Evolutionary conservation across 1,140 invertebrate species (phyloP), one percentile per base, ranked within the genome.

Genomic region (Drosophila bocqueti): DNA sequence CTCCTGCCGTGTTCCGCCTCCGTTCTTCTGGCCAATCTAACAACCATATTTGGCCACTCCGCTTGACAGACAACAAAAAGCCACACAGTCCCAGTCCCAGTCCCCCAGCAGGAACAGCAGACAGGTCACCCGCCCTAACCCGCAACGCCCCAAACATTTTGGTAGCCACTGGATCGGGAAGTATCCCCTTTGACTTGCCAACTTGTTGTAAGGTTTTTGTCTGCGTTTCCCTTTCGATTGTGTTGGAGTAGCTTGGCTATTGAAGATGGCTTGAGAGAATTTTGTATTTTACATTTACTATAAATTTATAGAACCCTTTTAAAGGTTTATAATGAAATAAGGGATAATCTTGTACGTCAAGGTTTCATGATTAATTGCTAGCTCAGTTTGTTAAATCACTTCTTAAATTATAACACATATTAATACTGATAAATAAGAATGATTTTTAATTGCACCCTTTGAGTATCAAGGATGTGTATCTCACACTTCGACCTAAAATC

Each of bases 11-110:
- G 63, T 55, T 61, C 74, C 75, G 62, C 63, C 74, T 57, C 62
- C 71, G 59, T 45, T 58, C 66, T 54, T 72, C 77, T 76, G 64
- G 58, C 69, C 74, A 81, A 81, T 79, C 84, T 89, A 89, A 89
- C 85, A 89, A 90, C 85, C 85, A 90, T 89, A 89, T 89, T 89
- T 89, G 85, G 85, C 85, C 85, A 89, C 85, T 90, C 79, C 40
- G 71, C 78, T 85, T 89, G 85, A 90, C 78, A 85, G 85, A 85
- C 85, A 90, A 89, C 86, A 85, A 90, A 90, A 89, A 80, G 64
- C 60, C 71, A 54, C 49, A 62, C 49, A 62, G 24, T 58, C 52
- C 26, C 63, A 55, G 45, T 26, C 57, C 62, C 52, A 29, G 64
- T 65, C 63, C 36, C 40, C 50, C 49, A 16, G 29, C 18, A 31